Conservation (phyloP, 2,113 vertebrate genomes). For the Notarius lentiginosus region DNA sequence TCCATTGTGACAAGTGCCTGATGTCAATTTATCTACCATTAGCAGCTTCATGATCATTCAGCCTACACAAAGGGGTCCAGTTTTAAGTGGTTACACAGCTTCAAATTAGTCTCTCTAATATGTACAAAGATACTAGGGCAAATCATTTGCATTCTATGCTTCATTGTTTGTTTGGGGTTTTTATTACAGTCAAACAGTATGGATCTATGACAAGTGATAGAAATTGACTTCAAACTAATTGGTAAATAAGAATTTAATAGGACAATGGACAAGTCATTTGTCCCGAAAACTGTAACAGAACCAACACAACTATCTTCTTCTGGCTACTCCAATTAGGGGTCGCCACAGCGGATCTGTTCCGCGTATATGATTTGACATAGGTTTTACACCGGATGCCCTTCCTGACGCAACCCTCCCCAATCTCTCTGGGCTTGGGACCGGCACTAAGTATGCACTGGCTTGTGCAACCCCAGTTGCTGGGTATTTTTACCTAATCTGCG, state of each 20-base stretch:
- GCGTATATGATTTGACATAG: too few relatives aligned
- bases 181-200: too few relatives aligned
- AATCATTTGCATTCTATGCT: constrained; percentile 9
- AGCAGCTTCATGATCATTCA: constrained; percentile 27
- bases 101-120: neutral
- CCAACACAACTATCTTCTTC: neutral
- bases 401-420: too few relatives aligned
- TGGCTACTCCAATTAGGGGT: too few relatives aligned
- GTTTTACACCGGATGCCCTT: too few relatives aligned
- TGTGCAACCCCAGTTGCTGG: too few relatives aligned
- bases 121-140: constrained; percentile 1
- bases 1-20: constrained; percentile 4
- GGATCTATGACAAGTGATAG: neutral
- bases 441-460: too few relatives aligned
- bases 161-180: neutral
- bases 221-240: neutral
- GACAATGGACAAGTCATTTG: neutral
- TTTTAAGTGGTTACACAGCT: constrained; percentile 22
- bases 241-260: neutral
- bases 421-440: too few relatives aligned
- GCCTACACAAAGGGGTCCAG: neutral
- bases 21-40: constrained; percentile 34
- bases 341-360: too few relatives aligned
- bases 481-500: too few relatives aligned
- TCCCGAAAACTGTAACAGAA: neutral